Evolutionary conservation across 2,113 vertebrate genomes (phyloP).

Genomic region (Esox niger): DNA sequence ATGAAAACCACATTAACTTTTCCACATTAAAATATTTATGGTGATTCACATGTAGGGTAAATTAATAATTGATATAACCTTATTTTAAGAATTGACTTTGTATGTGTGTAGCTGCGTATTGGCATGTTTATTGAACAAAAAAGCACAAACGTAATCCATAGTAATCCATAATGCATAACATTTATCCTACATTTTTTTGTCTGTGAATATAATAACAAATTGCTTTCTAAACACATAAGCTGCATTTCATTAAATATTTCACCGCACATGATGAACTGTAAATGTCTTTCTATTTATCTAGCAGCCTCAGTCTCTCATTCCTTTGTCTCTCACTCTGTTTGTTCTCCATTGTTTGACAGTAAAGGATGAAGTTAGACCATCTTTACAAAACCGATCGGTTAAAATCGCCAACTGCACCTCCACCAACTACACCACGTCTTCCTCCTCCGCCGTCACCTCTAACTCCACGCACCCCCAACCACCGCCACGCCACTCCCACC

Average conservation of each 20-base stretch:
- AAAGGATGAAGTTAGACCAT: constrained; percentile 85
- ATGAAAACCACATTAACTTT: neutral
- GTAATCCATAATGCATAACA: too few relatives aligned
- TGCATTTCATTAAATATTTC: neutral
- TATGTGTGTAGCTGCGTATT: neutral
- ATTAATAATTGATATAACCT: neutral
- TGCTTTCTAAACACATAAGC: neutral
- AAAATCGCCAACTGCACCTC: constrained; percentile 75
- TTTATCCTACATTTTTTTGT: neutral
- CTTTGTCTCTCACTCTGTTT: constrained; percentile 59
- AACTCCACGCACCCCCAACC: constrained; percentile 66
- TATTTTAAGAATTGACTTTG: neutral
- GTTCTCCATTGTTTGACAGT: constrained; percentile 87
- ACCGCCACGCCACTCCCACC: constrained; percentile 70
- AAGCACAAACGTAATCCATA: neutral
- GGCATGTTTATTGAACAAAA: neutral
- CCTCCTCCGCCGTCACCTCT: constrained; percentile 53
- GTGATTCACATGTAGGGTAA: constrained; percentile 10
- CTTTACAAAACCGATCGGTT: constrained; percentile 80
- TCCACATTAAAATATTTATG: constrained; percentile 16
- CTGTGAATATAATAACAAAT: neutral
- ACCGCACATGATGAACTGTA: neutral
- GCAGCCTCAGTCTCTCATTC: too few relatives aligned
- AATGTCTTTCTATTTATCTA: neutral
- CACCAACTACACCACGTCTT: constrained; percentile 39